Evolutionary conservation across 1,140 invertebrate species (phyloP), one percentile per base, ranked within the genome.

Genomic region (Heterodera schachtii): DNA sequence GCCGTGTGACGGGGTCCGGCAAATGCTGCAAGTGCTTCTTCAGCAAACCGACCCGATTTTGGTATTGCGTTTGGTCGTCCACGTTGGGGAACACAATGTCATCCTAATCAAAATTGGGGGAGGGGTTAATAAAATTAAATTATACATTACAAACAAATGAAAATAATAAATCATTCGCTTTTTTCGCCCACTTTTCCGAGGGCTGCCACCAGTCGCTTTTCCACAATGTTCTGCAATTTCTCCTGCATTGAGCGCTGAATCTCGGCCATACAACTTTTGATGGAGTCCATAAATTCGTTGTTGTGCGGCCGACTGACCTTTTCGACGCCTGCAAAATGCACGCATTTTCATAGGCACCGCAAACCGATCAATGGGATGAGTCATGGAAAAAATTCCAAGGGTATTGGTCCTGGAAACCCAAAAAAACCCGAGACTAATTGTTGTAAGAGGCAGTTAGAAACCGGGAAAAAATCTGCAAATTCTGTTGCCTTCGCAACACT

Each of bases 181-280:
- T n/a, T n/a, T n/a, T n/a, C n/a, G n/a, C n/a, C n/a, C n/a, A 81
- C 31, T 52, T 70, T 78, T 83, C 83, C 21, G 76, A 47, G 78
- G 44, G 13, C 31, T 16, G 43, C 49, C 44, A 21, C n/a, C 80
- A 8, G 31, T 46, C 80, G 80, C 44, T 57, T 52, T 31, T 41
- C 52, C 44, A 76, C 64, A 79, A 82, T 82, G n/a, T 19, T 2
- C 21, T 84, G 46, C 31, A 83, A 46, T n/a, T 44, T 3, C 3
- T 2, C 6, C 21, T 46, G 60, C 82, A 83, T 84, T 66, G 52
- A 41, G 19, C 69, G 41, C 46, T 83, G 83, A 41, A 83, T 76
- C 47, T 83, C 21, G 31, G 13, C n/a, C 82, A 83, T 83, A 21
- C 41, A 57, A 3, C 31, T 41, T 78, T 83, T 82, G 21, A 83